Evolutionary conservation across 2,797 vertebrate genomes (phyloP).

Genomic region (Melanogrammus aeglefinus): DNA sequence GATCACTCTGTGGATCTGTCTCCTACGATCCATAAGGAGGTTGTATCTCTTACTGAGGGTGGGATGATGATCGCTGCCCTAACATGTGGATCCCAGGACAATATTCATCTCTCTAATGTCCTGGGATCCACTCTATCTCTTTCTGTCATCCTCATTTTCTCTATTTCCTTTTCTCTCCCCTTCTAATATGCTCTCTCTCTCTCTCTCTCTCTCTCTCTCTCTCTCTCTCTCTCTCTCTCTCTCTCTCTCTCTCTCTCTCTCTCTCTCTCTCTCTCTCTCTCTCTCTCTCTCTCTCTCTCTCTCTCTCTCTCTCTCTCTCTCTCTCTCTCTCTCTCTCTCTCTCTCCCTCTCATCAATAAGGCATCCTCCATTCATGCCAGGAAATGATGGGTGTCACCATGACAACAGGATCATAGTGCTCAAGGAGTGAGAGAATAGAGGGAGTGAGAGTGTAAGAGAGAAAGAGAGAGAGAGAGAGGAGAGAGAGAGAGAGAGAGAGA

Average conservation of each 20-base stretch:
- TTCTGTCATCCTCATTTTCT: background rate
- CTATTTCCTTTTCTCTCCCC: background rate
- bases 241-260: slow-evolving; percentile 47
- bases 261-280: slow-evolving; percentile 51
- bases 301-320: slow-evolving; percentile 45
- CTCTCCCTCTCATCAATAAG: slow-evolving; percentile 75
- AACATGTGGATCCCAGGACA: background rate
- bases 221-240: slow-evolving; percentile 50
- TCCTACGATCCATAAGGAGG: too few relatives aligned
- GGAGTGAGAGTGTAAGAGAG: slow-evolving; percentile 38
- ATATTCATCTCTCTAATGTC: background rate
- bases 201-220: slow-evolving; percentile 44
- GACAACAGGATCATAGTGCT: slow-evolving; percentile 78
- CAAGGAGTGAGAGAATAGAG: slow-evolving; percentile 55
- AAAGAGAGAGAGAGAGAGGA: too few relatives aligned
- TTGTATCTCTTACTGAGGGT: background rate
- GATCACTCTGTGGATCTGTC: too few relatives aligned
- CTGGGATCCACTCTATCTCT: background rate
- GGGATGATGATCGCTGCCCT: background rate
- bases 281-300: slow-evolving; percentile 47
- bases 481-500: slow-evolving; percentile 13
- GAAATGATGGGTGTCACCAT: slow-evolving; percentile 81
- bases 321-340: slow-evolving; percentile 49
- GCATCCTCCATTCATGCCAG: slow-evolving; percentile 78
- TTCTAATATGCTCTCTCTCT: slow-evolving; percentile 32